These are phyloP conservation scores for Helicoverpa zea DNA, from an alignment of 1,140 invertebrate genomes.

Conservation along the genomic window DNA sequence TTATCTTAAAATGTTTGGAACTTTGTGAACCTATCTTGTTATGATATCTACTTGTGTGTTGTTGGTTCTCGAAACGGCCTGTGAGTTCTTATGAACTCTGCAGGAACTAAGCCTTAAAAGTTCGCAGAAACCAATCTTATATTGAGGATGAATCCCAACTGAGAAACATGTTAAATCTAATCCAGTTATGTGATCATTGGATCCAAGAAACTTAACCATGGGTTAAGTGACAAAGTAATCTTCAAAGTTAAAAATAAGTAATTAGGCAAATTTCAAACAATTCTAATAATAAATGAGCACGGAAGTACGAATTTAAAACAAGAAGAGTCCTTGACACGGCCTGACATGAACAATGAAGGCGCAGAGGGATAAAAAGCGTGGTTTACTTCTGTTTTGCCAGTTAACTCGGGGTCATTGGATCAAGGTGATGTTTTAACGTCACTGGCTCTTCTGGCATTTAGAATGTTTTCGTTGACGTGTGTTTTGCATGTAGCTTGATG, in stretches of 20 bases:
- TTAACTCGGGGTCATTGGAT: slow-evolving; percentile 19
- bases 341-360: neutral
- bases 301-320: slow-evolving; percentile 24
- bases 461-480: neutral
- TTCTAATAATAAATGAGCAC: neutral
- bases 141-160: too few relatives aligned
- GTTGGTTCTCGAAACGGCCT: too few relatives aligned
- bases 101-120: too few relatives aligned
- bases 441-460: slow-evolving; percentile 8
- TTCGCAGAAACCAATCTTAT: too few relatives aligned
- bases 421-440: slow-evolving; percentile 24
- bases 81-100: too few relatives aligned
- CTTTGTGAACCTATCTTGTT: too few relatives aligned
- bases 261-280: neutral
- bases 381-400: neutral
- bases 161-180: too few relatives aligned
- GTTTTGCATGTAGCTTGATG: neutral
- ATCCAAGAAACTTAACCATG: neutral
- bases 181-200: too few relatives aligned
- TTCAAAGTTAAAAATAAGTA: neutral
- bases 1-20: too few relatives aligned
- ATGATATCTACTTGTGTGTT: too few relatives aligned
- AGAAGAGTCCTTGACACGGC: slow-evolving; percentile 20
- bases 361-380: neutral
- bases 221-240: neutral